phyloP scores from a whole-genome alignment of 1,140 invertebrate species.

The Formica selysi region DNA sequence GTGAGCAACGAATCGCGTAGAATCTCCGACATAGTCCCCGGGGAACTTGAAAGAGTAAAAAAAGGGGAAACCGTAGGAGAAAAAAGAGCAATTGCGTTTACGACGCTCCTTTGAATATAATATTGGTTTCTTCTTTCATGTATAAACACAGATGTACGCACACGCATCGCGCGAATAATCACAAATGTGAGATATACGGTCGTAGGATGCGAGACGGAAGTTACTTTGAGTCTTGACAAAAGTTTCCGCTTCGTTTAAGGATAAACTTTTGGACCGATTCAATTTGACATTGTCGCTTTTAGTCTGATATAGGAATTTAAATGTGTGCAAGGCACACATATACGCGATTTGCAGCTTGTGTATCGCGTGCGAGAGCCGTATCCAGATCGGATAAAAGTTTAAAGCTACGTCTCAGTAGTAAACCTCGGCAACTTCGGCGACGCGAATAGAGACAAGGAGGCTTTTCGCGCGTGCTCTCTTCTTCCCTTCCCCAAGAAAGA shows the following conservation, averaged over 20 bases:
- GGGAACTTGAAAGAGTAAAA: constrained; percentile 45
- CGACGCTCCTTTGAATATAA: constrained; percentile 23
- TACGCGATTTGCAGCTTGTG: background rate
- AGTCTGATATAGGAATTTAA: constrained; percentile 3
- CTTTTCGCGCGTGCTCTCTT: constrained; percentile 36
- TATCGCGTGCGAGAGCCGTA: constrained; percentile 28
- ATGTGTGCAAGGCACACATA: background rate
- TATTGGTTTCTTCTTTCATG: constrained; percentile 14
- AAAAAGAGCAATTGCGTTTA: constrained; percentile 60
- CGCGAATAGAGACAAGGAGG: constrained; percentile 22
- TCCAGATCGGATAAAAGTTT: constrained; percentile 61
- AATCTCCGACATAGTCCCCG: constrained; percentile 65
- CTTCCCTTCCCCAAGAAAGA: constrained; percentile 34
- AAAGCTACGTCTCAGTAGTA: constrained; percentile 57
- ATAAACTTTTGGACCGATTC: constrained; percentile 55
- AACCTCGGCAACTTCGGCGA: constrained; percentile 61
- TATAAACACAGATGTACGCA: background rate
- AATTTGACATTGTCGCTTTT: constrained; percentile 57
- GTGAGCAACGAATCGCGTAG: constrained; percentile 57
- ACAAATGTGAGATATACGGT: background rate
- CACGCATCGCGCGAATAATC: background rate
- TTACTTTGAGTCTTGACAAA: constrained; percentile 59
- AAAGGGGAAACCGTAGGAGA: constrained; percentile 43
- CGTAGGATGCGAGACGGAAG: constrained; percentile 23
- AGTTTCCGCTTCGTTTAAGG: constrained; percentile 60